Percentiles rank a stretch among this genome's conserved stretches.
These are phyloP conservation scores for Aurelia aurita complex sp. Pacific DNA, from an alignment of 30 jellyfish, hydroid and myxozoan genomes.

Conservation along the genomic window DNA sequence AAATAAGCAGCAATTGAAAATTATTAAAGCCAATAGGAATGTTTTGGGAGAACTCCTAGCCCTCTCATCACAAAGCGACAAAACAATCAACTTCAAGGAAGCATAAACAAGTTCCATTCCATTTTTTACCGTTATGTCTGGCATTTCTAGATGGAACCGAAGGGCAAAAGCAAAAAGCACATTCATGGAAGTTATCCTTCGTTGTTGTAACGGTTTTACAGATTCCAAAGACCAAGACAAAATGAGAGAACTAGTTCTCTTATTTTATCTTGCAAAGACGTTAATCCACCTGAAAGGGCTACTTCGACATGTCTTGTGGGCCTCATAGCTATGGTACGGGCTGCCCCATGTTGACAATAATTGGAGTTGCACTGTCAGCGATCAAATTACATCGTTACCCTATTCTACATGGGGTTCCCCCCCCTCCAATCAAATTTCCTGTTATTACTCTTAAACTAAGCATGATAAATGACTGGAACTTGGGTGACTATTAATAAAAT, in stretches of 20 bases:
- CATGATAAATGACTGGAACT: too few relatives aligned
- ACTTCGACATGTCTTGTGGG: constrained; percentile 24
- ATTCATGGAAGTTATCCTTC: constrained; percentile 38
- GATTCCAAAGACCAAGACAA: background rate
- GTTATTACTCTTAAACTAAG: too few relatives aligned
- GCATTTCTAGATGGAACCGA: constrained; percentile 35
- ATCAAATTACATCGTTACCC: constrained; percentile 2
- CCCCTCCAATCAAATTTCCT: too few relatives aligned
- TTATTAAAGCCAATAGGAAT: constrained; percentile 37
- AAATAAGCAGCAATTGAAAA: background rate
- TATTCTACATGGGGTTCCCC: too few relatives aligned
- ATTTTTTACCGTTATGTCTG: too few relatives aligned
- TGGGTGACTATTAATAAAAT: too few relatives aligned
- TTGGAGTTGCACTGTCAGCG: constrained; percentile 23
- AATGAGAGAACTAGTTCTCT: too few relatives aligned
- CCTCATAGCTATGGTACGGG: constrained; percentile 16
- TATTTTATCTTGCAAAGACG: background rate
- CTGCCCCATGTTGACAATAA: too few relatives aligned
- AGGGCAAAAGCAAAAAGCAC: constrained; percentile 47
- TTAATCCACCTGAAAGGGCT: constrained; percentile 14
- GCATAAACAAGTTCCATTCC: too few relatives aligned
- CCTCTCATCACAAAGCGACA: background rate
- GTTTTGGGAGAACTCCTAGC: constrained; percentile 38
- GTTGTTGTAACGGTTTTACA: background rate
- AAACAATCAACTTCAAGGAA: too few relatives aligned